These are phyloP conservation scores for Scalopus aquaticus DNA, from an alignment of 2,113 vertebrate species.

Conservation along the genomic window DNA sequence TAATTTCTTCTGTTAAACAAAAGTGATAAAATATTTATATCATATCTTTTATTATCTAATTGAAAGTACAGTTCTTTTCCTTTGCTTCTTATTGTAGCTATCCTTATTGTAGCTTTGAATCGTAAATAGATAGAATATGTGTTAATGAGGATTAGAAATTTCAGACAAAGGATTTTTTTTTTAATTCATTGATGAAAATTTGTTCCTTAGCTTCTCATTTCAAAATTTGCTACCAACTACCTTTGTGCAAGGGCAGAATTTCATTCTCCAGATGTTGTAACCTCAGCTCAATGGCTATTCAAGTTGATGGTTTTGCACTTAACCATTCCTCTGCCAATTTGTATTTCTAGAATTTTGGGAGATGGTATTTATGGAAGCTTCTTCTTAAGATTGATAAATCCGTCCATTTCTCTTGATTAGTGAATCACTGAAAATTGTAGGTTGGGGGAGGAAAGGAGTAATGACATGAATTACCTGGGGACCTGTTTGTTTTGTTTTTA, in stretches of 20 bases:
- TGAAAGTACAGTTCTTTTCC: conserved; percentile 9
- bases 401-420: not conserved
- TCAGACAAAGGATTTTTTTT: conserved; percentile 33
- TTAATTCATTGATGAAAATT: conserved; percentile 44
- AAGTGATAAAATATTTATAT: conserved; percentile 33
- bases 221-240: not conserved
- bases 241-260: not conserved
- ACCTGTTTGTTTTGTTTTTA: not conserved
- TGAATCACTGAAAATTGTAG: not conserved
- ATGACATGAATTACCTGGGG: not conserved
- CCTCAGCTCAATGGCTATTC: not conserved
- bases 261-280: not conserved
- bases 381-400: not conserved
- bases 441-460: not conserved
- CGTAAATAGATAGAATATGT: not conserved
- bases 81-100: not conserved
- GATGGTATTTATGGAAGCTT: not conserved
- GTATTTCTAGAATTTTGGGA: conserved; percentile 21
- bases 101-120: conserved; percentile 39
- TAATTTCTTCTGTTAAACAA: conserved; percentile 25
- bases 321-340: not conserved
- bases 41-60: not conserved
- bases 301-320: not conserved
- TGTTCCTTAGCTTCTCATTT: conserved; percentile 45
- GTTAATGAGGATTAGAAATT: conserved; percentile 33